Evolutionary conservation across 2,797 vertebrate genomes (phyloP), one percentile per base, ranked within the genome.

Genomic region (Enteromius anoplus): DNA sequence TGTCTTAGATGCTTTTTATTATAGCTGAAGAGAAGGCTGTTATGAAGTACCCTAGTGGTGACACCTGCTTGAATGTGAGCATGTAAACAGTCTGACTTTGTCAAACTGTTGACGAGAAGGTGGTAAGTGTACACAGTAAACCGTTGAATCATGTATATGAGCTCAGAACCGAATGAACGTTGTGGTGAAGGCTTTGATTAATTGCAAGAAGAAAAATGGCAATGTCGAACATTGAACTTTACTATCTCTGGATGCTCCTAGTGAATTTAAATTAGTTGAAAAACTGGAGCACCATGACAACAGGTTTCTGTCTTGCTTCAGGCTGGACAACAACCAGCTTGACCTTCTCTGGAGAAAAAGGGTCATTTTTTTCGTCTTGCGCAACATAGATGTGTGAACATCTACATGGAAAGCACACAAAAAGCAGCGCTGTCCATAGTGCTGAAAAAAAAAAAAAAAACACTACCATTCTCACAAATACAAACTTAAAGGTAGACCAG

Each of bases 231-330:
- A 70, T 19, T 58, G 40, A 62, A 80, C 26, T 47, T 47, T 23
- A 71, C 37, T 70, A 53, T 47, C 19, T 60, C 5, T 9, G n/a
- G 40, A 71, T 58, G 66, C 68, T 72, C 15, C 11, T 47, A 3
- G 26, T 47, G 68, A 81, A 81, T 80, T 69, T 71, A 42, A 70
- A 80, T 80, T 5, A 23, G 76, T 53, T 5, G 26, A 29, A 71
- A 37, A 81, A 40, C n/a, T 69, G 66, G 70, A 55, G 29, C 23
- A 15, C 53, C 17, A 32, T 80, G 78, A 80, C 66, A 71, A 71
- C 37, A 69, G 62, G 32, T 68, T 69, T 49, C 12, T 29, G 37
- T 42, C 15, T 60, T 4, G 40, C 19, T 70, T 42, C 10, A 70
- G 37, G 19, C 26, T 58, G 34, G 40, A 80, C 65, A 80, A 45